Evolutionary conservation across 2,888 invertebrate species (phyloP).

Genomic region (Blera fallax): DNA sequence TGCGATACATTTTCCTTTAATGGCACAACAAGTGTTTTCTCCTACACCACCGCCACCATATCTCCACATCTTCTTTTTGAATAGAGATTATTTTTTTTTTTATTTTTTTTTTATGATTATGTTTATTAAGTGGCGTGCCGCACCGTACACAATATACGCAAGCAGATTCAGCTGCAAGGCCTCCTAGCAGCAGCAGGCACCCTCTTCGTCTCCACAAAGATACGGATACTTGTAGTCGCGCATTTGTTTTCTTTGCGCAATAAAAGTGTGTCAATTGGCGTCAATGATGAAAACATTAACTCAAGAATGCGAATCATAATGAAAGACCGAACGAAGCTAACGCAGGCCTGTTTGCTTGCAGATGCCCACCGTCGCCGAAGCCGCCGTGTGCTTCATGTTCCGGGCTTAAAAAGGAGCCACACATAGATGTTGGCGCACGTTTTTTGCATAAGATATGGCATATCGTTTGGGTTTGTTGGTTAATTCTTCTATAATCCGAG

Average conservation of each 20-base stretch:
- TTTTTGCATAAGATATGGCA: conserved; percentile 47
- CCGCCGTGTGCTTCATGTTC: not conserved
- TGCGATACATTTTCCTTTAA: conserved; percentile 61
- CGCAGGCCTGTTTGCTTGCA: not conserved
- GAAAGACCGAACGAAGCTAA: conserved; percentile 23
- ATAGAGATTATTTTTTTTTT: conserved; percentile 29
- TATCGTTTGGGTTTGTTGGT: conserved; percentile 23
- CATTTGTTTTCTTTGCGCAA: conserved; percentile 54
- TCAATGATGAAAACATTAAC: conserved; percentile 72
- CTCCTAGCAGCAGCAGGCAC: not conserved
- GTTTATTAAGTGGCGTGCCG: conserved; percentile 42
- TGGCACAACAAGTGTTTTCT: conserved; percentile 53
- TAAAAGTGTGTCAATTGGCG: conserved; percentile 73
- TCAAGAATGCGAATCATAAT: conserved; percentile 66
- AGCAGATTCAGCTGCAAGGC: conserved; percentile 45
- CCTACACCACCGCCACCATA: conserved; percentile 19
- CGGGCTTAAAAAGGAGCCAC: conserved; percentile 65
- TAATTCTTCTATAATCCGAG: conserved; percentile 56
- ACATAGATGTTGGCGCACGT: conserved; percentile 58
- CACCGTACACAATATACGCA: not conserved
- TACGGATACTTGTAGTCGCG: not conserved
- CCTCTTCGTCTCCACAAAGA: not conserved
- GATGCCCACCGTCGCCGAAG: not conserved
- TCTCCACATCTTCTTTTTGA: conserved; percentile 12
- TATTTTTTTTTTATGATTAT: conserved; percentile 22